Evolutionary conservation across 2,113 vertebrate genomes (phyloP).

Genomic region (Cryptotis parvus): DNA sequence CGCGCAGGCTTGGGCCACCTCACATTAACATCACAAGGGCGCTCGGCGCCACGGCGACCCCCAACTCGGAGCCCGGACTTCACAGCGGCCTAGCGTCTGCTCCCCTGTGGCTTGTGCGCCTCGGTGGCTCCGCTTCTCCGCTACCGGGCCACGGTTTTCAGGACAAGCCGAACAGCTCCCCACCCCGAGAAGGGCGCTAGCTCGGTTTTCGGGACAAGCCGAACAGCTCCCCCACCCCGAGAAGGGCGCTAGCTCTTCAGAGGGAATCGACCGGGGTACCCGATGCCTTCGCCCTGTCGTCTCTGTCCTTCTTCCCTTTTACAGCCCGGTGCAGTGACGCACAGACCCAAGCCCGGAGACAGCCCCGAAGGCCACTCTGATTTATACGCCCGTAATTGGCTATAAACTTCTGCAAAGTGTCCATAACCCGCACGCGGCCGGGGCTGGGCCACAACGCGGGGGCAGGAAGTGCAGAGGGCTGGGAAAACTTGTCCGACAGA

Average conservation of each 20-base stretch:
- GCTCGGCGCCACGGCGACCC: conserved; percentile 72
- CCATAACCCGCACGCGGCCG: conserved; percentile 65
- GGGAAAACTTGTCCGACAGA: background rate
- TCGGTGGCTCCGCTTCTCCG: background rate
- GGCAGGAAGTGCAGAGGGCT: conserved; percentile 28
- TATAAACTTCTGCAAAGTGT: conserved; percentile 86
- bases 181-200: background rate
- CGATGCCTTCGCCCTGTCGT: too few species aligned
- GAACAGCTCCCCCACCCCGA: background rate
- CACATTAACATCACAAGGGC: conserved; percentile 86
- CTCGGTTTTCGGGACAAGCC: too few species aligned
- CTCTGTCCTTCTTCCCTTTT: too few species aligned
- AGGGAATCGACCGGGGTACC: too few species aligned
- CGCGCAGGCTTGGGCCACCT: conserved; percentile 58
- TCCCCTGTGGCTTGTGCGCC: conserved; percentile 68
- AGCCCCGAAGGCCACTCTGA: conserved; percentile 73
- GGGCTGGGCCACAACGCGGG: background rate
- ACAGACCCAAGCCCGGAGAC: too few species aligned
- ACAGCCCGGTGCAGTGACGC: too few species aligned
- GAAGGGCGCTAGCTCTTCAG: too few species aligned
- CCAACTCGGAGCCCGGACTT: conserved; percentile 77
- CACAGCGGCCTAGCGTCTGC: conserved; percentile 75
- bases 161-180: too few species aligned
- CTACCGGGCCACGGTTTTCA: background rate
- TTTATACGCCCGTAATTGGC: conserved; percentile 87